A percentile compares a stretch with the other conserved stretches of the same genome.
phyloP scores from a whole-genome alignment of 2,113 vertebrate genomes.

The Coregonus clupeaformis region DNA sequence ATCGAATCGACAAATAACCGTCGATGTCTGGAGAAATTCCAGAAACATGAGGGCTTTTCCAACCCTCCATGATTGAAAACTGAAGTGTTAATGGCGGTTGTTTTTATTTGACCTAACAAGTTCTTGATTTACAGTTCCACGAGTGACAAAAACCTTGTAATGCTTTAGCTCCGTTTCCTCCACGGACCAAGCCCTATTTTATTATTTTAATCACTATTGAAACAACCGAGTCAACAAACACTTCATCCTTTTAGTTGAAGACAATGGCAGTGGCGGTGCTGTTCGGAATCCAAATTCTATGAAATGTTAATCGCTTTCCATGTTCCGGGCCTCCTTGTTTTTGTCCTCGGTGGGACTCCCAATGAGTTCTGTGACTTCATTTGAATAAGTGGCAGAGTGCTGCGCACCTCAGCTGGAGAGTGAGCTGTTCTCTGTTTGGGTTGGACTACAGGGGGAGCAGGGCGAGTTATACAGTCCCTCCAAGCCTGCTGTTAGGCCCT shows the following conservation, averaged over 20 bases:
- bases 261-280: constrained; percentile 46
- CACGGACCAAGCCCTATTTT: constrained; percentile 41
- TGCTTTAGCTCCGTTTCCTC: constrained; percentile 32
- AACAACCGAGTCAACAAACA: constrained; percentile 72
- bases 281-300: constrained; percentile 65
- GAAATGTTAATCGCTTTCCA: constrained; percentile 74
- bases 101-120: constrained; percentile 54
- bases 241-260: constrained; percentile 62
- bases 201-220: constrained; percentile 73
- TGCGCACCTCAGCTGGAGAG: constrained; percentile 42
- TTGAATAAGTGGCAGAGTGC: constrained; percentile 61
- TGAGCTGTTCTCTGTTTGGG: constrained; percentile 14
- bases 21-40: constrained; percentile 40
- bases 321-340: constrained; percentile 51
- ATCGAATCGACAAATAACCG: constrained; percentile 25
- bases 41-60: constrained; percentile 40
- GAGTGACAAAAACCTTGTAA: constrained; percentile 46
- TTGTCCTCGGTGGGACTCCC: constrained; percentile 63
- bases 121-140: constrained; percentile 30
- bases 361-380: constrained; percentile 56
- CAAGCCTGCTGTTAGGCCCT: constrained; percentile 10
- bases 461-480: background rate
- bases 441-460: constrained; percentile 27
- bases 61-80: constrained; percentile 31
- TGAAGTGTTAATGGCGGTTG: constrained; percentile 20